A percentile compares a stretch with the other conserved stretches of the same genome.
Conservation (phyloP, 2,797 vertebrate genomes). For the Brachyrhaphis roseni region DNA sequence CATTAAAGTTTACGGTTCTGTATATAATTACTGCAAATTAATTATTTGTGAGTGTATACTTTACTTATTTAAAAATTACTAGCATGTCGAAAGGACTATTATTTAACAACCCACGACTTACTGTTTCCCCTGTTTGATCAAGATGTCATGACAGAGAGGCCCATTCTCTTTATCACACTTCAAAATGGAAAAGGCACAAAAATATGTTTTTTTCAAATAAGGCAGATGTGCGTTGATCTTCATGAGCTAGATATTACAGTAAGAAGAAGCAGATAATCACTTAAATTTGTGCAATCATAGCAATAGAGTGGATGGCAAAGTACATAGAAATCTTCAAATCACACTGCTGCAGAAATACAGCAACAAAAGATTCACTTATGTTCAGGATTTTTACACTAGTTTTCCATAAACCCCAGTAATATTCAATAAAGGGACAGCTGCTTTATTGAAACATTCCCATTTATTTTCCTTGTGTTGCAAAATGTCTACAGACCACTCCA, state of each 20-base stretch:
- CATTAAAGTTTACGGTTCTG: not conserved
- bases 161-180: not conserved
- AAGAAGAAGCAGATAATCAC: not conserved
- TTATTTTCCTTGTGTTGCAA: conserved; percentile 47
- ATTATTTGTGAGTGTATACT: not conserved
- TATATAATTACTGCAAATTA: not conserved
- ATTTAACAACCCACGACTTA: not conserved
- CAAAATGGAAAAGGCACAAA: not conserved
- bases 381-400: not conserved
- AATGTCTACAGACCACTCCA: conserved; percentile 62
- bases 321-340: not conserved
- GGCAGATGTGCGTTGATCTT: not conserved
- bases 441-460: conserved; percentile 36
- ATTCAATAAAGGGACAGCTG: conserved; percentile 18
- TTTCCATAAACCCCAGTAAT: conserved; percentile 13
- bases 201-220: not conserved
- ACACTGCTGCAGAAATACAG: not conserved
- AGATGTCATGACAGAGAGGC: not conserved
- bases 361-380: not conserved
- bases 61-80: not conserved
- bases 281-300: not conserved
- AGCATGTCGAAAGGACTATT: not conserved
- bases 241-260: not conserved
- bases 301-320: not conserved
- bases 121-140: not conserved